Evolutionary conservation across 2,113 vertebrate species (phyloP).

Genomic region (Reinhardtius hippoglossoides): DNA sequence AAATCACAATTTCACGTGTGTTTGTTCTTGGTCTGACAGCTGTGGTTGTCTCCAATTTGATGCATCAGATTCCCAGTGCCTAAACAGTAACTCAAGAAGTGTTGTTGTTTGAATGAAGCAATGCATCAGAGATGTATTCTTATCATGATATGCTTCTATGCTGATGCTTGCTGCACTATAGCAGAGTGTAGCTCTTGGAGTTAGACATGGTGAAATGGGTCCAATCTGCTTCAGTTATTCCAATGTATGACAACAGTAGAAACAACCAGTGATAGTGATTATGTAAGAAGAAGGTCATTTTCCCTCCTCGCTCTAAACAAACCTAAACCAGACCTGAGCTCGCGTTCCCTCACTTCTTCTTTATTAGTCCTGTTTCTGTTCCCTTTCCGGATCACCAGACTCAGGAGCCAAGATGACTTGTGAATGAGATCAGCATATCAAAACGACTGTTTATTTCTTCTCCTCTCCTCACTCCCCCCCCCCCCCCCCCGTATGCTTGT

Average conservation of each 20-base stretch:
- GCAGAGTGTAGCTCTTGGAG: slow-evolving; percentile 31
- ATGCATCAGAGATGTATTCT: slow-evolving; percentile 51
- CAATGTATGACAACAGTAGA: slow-evolving; percentile 12
- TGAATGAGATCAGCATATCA: slow-evolving; percentile 76
- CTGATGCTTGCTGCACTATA: slow-evolving; percentile 42
- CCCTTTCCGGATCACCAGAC: slow-evolving; percentile 60
- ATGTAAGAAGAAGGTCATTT: slow-evolving; percentile 9
- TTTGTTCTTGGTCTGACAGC: slow-evolving; percentile 61
- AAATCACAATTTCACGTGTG: slow-evolving; percentile 37
- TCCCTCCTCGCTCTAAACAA: slow-evolving; percentile 30
- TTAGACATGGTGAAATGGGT: slow-evolving; percentile 37
- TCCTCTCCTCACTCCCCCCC: slow-evolving; percentile 43
- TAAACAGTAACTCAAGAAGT: slow-evolving; percentile 69
- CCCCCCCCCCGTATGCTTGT: slow-evolving; percentile 64
- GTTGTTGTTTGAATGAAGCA: slow-evolving; percentile 53
- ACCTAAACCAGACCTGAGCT: slow-evolving; percentile 48
- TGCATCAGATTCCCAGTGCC: slow-evolving; percentile 80
- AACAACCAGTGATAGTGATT: slow-evolving; percentile 37
- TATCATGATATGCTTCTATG: slow-evolving; percentile 50
- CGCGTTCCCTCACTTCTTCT: slow-evolving; percentile 42
- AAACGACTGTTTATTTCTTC: slow-evolving; percentile 67
- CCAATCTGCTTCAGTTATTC: slow-evolving; percentile 44
- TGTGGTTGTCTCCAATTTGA: slow-evolving; percentile 64
- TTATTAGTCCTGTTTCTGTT: slow-evolving; percentile 64
- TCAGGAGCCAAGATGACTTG: slow-evolving; percentile 76